Evolutionary conservation across 2,113 vertebrate genomes (phyloP).

Genomic region (Triplophysa siluroides): DNA sequence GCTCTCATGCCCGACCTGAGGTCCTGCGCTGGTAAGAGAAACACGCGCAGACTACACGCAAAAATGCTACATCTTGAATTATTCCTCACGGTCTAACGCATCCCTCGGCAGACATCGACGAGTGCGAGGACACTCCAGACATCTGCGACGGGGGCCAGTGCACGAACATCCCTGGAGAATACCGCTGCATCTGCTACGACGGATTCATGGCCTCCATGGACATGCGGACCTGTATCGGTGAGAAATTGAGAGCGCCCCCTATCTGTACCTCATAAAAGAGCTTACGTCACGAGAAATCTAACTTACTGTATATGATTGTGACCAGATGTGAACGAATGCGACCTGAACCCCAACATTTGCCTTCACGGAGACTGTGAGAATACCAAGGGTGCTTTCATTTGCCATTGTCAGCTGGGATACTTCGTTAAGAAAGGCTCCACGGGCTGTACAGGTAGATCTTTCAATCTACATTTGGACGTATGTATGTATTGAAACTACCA

Average conservation of each 20-base stretch:
- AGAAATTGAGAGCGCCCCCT: constrained; percentile 52
- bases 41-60: background rate
- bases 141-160: constrained; percentile 92
- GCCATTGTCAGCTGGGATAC: constrained; percentile 89
- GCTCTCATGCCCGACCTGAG: constrained; percentile 86
- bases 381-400: constrained; percentile 93
- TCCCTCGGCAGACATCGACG: constrained; percentile 69
- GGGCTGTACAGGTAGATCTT: constrained; percentile 83
- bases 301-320: background rate
- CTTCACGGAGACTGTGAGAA: constrained; percentile 91
- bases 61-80: background rate
- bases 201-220: constrained; percentile 90
- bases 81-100: background rate
- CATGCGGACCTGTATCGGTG: constrained; percentile 87
- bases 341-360: constrained; percentile 91
- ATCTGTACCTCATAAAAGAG: background rate
- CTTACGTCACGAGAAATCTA: background rate
- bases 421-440: constrained; percentile 87
- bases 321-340: constrained; percentile 91
- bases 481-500: too few relatives aligned
- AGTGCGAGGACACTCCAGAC: constrained; percentile 84
- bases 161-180: constrained; percentile 87
- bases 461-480: background rate
- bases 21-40: constrained; percentile 80
- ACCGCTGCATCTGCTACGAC: constrained; percentile 87